A percentile compares a stretch with the other conserved stretches of the same genome.
phyloP scores from a whole-genome alignment of 2,797 vertebrate species.

The Chelon auratus region DNA sequence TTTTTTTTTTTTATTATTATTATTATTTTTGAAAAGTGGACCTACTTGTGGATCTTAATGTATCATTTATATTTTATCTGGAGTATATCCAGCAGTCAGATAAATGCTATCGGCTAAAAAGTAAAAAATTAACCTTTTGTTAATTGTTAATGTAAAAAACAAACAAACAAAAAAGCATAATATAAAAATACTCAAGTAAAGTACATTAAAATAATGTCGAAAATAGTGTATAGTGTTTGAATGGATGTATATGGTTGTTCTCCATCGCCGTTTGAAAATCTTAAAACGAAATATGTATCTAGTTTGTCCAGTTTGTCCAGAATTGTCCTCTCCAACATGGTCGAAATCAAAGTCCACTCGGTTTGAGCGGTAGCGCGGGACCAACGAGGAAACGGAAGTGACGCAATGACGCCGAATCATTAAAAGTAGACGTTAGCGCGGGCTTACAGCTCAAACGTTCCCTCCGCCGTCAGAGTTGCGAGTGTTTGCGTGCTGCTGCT shows the following conservation, averaged over 20 bases:
- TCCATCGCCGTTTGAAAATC: too few relatives aligned
- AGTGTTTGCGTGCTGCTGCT: accelerated
- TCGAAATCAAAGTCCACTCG: not conserved
- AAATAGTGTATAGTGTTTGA: not conserved
- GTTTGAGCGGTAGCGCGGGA: not conserved
- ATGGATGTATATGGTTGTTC: not conserved
- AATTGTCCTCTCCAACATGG: constrained; percentile 60
- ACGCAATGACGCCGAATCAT: constrained; percentile 52
- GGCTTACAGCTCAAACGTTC: constrained; percentile 39
- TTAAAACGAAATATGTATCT: too few relatives aligned
- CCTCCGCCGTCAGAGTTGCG: accelerated
- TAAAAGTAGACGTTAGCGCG: constrained; percentile 69
- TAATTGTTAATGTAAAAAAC: too few relatives aligned
- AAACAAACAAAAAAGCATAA: too few relatives aligned
- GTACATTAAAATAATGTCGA: not conserved
- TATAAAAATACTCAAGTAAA: not conserved
- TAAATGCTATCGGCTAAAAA: too few relatives aligned
- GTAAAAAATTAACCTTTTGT: too few relatives aligned
- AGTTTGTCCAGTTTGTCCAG: too few relatives aligned
- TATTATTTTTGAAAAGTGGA: too few relatives aligned
- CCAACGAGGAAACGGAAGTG: constrained; percentile 60
- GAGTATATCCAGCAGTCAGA: too few relatives aligned
- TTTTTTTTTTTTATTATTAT: too few relatives aligned
- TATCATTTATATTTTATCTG: too few relatives aligned
- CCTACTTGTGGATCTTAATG: too few relatives aligned